Percentiles rank a stretch among this genome's conserved stretches.
phyloP scores from a whole-genome alignment of 2,113 vertebrate genomes.

The Sander vitreus region DNA sequence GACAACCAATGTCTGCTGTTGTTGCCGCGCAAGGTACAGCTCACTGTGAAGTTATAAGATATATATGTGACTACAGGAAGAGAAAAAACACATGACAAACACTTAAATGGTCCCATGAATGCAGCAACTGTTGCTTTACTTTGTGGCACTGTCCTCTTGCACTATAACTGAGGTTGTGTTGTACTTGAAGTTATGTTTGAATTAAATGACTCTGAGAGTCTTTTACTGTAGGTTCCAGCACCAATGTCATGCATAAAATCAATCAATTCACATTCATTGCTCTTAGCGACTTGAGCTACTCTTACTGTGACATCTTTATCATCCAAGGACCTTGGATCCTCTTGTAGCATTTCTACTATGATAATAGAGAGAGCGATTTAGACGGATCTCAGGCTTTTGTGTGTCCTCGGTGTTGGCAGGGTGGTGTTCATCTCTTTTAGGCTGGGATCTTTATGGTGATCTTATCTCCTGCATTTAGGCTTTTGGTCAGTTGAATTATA shows the following conservation, averaged over 20 bases:
- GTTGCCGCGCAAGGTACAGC: background rate
- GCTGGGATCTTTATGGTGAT: conserved; percentile 56
- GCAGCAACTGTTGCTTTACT: background rate
- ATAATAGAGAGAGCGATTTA: conserved; percentile 62
- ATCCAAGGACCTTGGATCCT: conserved; percentile 58
- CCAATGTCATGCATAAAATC: conserved; percentile 28
- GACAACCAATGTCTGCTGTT: conserved; percentile 3
- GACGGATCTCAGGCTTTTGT: conserved; percentile 54
- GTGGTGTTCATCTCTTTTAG: conserved; percentile 61
- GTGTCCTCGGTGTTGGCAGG: conserved; percentile 43
- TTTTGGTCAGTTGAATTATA: conserved; percentile 71
- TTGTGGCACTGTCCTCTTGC: background rate
- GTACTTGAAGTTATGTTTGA: background rate
- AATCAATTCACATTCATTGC: conserved; percentile 19
- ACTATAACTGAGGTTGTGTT: background rate
- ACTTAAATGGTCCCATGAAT: background rate
- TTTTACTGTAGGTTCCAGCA: conserved; percentile 17
- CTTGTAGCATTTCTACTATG: conserved; percentile 43
- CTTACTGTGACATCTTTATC: conserved; percentile 60
- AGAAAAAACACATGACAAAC: background rate
- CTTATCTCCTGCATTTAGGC: conserved; percentile 64
- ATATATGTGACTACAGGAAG: background rate
- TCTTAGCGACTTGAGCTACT: conserved; percentile 50
- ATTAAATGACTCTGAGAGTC: conserved; percentile 11
- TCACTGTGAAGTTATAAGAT: background rate